A percentile compares a stretch with the other conserved stretches of the same genome.
Evolutionary conservation across 2,888 invertebrate genomes (phyloP).

Genomic region (Argyresthia albistria): DNA sequence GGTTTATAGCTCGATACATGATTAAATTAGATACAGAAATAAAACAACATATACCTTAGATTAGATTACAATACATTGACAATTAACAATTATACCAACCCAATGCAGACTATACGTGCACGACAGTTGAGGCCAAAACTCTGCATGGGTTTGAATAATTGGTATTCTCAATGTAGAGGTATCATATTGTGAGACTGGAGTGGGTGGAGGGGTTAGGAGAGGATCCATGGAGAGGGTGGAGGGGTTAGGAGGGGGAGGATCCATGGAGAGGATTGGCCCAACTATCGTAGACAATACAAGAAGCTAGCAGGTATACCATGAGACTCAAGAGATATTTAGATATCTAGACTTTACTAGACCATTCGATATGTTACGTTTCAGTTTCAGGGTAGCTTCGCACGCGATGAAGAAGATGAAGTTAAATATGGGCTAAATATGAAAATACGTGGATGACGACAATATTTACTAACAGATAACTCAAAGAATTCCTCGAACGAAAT

Average conservation of each 20-base stretch:
- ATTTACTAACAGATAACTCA: too few species aligned
- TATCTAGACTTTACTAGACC: too few species aligned
- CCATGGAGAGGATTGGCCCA: constrained; percentile 68
- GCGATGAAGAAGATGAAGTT: too few species aligned
- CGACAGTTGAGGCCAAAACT: constrained; percentile 50
- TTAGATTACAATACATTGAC: too few species aligned
- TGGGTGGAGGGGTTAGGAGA: constrained; percentile 11
- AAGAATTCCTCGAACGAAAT: too few species aligned
- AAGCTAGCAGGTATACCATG: background rate
- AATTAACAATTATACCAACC: too few species aligned
- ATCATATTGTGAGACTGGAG: background rate
- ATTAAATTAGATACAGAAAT: background rate
- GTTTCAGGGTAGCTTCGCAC: too few species aligned
- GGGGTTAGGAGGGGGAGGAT: constrained; percentile 23
- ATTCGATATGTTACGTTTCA: background rate
- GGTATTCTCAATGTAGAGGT: background rate
- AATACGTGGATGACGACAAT: too few species aligned
- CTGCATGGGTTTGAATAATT: constrained; percentile 36
- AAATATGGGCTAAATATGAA: too few species aligned
- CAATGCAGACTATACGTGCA: background rate
- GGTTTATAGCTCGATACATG: too few species aligned
- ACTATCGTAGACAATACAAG: constrained; percentile 39
- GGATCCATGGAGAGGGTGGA: constrained; percentile 55
- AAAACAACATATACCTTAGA: background rate
- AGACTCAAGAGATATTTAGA: too few species aligned